These are phyloP conservation scores for Cheilosia vulpina DNA, from an alignment of 2,888 invertebrate genomes.

Conservation along the genomic window DNA sequence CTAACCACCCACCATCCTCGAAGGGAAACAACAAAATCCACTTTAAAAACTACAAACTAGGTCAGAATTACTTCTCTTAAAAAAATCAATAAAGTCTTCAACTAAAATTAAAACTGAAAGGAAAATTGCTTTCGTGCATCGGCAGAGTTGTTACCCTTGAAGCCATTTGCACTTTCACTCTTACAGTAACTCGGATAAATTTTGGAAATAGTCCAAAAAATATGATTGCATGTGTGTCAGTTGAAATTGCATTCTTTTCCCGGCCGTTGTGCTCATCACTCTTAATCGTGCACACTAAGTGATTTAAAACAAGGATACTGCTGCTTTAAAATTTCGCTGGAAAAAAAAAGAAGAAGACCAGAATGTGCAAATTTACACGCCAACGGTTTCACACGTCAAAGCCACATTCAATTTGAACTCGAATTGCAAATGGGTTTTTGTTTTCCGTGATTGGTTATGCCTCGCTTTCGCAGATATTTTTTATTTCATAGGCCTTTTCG, in stretches of 20 bases:
- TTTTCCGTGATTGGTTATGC: conserved; percentile 36
- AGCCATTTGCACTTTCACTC: conserved; percentile 31
- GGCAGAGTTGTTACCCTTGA: conserved; percentile 24
- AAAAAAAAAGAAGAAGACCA: conserved; percentile 8
- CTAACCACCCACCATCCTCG: not conserved
- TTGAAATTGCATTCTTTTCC: conserved; percentile 17
- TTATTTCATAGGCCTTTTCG: conserved; percentile 7
- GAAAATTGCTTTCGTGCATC: conserved; percentile 22
- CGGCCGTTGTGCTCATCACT: conserved; percentile 25
- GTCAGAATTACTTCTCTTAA: not conserved
- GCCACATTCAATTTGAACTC: conserved; percentile 61
- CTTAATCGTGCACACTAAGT: conserved; percentile 39
- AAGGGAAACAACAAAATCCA: not conserved
- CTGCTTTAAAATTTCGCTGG: not conserved
- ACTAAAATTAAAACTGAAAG: conserved; percentile 16
- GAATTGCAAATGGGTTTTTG: conserved; percentile 18
- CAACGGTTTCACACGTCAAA: conserved; percentile 56
- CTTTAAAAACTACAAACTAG: not conserved
- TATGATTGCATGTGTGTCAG: conserved; percentile 61
- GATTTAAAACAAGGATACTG: conserved; percentile 12
- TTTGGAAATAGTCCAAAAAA: conserved; percentile 35
- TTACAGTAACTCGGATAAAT: not conserved
- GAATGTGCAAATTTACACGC: conserved; percentile 52
- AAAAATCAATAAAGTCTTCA: conserved; percentile 26
- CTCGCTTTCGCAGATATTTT: conserved; percentile 1